phyloP scores from a whole-genome alignment of 2,888 invertebrate genomes.

The Dicyrtoma fusca region DNA sequence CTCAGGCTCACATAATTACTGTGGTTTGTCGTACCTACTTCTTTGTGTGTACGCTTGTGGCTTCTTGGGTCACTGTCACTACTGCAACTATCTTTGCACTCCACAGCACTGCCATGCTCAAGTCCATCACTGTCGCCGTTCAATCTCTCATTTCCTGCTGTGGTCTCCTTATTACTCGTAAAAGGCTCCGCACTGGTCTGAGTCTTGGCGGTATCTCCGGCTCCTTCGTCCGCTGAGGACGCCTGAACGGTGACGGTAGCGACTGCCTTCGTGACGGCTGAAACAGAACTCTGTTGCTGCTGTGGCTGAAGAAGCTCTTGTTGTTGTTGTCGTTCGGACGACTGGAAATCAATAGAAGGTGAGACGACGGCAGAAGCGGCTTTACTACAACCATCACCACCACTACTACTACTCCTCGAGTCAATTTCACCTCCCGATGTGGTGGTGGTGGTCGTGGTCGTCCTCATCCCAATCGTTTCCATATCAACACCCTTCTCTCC shows the following conservation, averaged over 20 bases:
- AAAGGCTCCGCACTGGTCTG: not conserved
- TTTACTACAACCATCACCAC: not conserved
- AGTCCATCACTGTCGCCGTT: not conserved
- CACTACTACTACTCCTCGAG: constrained; percentile 1
- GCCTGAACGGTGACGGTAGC: not conserved
- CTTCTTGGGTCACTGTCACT: too few species aligned
- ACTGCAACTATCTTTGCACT: not conserved
- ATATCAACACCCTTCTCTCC: constrained; percentile 28
- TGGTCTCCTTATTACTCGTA: too few species aligned
- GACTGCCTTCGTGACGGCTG: too few species aligned
- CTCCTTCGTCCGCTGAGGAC: too few species aligned
- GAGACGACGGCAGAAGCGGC: constrained; percentile 11
- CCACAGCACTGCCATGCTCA: not conserved
- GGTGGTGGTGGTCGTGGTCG: constrained; percentile 22
- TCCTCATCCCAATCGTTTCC: constrained; percentile 27
- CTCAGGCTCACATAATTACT: too few species aligned
- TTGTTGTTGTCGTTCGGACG: constrained; percentile 13
- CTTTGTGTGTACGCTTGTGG: too few species aligned
- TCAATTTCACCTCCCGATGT: constrained; percentile 27
- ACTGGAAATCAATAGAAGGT: constrained; percentile 26
- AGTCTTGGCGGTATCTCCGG: not conserved
- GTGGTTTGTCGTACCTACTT: too few species aligned
- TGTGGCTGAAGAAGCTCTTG: not conserved
- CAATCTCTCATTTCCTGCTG: not conserved
- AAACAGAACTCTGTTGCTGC: constrained; percentile 2